Percentiles rank a stretch among this genome's conserved stretches.
Conservation (phyloP, 2,113 vertebrate species). For the Rattus rattus region DNA sequence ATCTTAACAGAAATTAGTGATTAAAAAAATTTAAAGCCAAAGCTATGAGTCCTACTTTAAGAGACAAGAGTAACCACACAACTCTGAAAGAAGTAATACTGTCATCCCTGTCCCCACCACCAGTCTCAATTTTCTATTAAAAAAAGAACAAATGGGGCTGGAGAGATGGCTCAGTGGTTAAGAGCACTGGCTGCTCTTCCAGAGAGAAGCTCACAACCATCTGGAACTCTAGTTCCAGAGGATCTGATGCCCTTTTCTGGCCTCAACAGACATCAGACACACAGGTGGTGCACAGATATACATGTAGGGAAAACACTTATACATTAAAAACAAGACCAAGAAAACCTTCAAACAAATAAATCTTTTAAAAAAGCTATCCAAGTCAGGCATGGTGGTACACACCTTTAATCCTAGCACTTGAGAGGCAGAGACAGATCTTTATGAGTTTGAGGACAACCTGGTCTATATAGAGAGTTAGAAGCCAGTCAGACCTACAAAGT, state of each 20-base stretch:
- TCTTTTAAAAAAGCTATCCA: not conserved
- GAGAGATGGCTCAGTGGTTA: not conserved
- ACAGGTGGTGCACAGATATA: not conserved
- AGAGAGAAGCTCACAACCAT: not conserved
- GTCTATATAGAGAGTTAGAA: not conserved
- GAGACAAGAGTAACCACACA: not conserved
- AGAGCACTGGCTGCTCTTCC: not conserved
- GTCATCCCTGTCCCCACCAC: not conserved
- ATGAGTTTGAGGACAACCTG: not conserved
- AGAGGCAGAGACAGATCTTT: not conserved
- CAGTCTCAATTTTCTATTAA: not conserved
- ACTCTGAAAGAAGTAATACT: not conserved
- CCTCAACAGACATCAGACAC: not conserved
- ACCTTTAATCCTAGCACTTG: not conserved
- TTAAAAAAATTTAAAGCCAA: constrained; percentile 15
- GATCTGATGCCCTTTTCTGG: not conserved
- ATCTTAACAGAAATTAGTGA: not conserved
- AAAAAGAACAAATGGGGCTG: not conserved
- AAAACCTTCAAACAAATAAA: not conserved
- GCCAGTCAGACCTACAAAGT: not conserved
- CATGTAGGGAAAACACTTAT: not conserved
- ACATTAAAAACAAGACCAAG: not conserved
- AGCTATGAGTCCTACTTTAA: not conserved
- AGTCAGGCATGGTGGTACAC: not conserved
- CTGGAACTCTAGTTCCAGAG: not conserved